Evolutionary conservation across 2,797 vertebrate genomes (phyloP).

Genomic region (Danio choprae): DNA sequence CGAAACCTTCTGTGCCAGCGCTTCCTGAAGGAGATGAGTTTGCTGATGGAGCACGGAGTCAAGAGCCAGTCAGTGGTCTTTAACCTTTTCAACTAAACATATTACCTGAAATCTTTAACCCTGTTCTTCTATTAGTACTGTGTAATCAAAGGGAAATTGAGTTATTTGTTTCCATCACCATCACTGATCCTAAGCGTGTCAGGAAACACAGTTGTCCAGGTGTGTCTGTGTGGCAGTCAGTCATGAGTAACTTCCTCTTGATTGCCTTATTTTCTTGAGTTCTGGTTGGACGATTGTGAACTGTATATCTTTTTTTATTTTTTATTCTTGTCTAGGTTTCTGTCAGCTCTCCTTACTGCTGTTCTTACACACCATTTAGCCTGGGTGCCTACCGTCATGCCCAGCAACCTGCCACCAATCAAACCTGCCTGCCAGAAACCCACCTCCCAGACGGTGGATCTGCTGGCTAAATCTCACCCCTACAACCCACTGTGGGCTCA

Average conservation of each 20-base stretch:
- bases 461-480: conserved; percentile 85
- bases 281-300: background rate
- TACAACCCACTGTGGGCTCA: conserved; percentile 91
- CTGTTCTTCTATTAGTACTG: conserved; percentile 6
- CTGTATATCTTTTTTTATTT: background rate
- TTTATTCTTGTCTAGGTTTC: conserved; percentile 74
- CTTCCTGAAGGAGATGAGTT: conserved; percentile 84
- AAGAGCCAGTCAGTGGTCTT: conserved; percentile 83
- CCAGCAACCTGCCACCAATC: conserved; percentile 82
- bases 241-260: conserved; percentile 4
- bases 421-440: conserved; percentile 84
- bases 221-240: background rate
- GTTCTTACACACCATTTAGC: conserved; percentile 88
- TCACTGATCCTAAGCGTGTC: conserved; percentile 20
- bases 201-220: conserved; percentile 26
- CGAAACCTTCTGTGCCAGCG: conserved; percentile 82
- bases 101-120: background rate
- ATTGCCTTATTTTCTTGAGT: background rate
- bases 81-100: background rate
- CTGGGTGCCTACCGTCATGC: conserved; percentile 90
- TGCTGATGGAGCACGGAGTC: conserved; percentile 84
- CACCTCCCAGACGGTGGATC: conserved; percentile 81
- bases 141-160: conserved; percentile 6
- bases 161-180: conserved; percentile 12
- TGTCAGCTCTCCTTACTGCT: conserved; percentile 84